phyloP scores from a whole-genome alignment of 2,888 invertebrate genomes.

The Dicranocentrus wangi region DNA sequence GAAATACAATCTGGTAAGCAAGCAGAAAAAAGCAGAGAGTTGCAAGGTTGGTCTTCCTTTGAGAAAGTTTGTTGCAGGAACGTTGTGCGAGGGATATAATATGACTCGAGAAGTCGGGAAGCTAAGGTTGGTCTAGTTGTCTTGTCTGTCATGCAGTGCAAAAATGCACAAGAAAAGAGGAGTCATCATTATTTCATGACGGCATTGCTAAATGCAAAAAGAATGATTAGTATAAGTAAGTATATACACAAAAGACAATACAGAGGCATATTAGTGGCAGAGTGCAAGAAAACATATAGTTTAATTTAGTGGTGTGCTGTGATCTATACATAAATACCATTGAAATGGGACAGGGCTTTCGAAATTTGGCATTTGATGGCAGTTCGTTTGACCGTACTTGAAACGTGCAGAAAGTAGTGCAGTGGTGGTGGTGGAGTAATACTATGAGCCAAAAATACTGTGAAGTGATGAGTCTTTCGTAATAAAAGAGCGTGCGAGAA shows the following conservation, averaged over 20 bases:
- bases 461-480: too few relatives aligned
- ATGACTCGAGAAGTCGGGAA: neutral
- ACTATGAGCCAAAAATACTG: too few relatives aligned
- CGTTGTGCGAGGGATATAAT: neutral
- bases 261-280: neutral
- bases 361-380: neutral
- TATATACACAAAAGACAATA: neutral
- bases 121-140: neutral
- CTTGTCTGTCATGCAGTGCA: conserved; percentile 1
- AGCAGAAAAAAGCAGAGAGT: neutral
- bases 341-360: neutral
- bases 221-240: neutral
- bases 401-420: neutral
- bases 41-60: neutral
- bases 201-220: neutral
- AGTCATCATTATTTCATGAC: conserved; percentile 43
- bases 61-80: neutral
- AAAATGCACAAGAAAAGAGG: neutral
- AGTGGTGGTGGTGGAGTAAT: too few relatives aligned
- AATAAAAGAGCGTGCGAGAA: too few relatives aligned
- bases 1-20: neutral
- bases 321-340: neutral
- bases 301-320: neutral
- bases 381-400: too few relatives aligned
- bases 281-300: neutral